Evolutionary conservation across 92 coral and sea anemone species (phyloP), one percentile per base, ranked within the genome.

Genomic region (Epizoanthus scotinus): DNA sequence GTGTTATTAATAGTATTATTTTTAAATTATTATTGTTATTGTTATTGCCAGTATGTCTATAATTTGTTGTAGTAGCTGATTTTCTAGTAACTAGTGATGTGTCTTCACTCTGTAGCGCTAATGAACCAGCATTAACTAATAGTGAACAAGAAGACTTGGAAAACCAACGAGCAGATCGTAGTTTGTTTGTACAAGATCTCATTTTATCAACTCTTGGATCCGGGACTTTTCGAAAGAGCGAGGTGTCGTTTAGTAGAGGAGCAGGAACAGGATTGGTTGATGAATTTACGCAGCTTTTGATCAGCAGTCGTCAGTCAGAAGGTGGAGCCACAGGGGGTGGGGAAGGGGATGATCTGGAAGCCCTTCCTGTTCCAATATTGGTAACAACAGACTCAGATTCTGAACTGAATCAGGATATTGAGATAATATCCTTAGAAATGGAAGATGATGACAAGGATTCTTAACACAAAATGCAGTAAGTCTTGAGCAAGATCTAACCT

Each of bases 141-240:
- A 84, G 91, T 20, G 99, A 95, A 27, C 95, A 93, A 70, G 94
- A 90, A 61, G 87, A 79, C 25, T 87, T 95, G 40, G 99, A 95
- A 86, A 86, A 79, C 78, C 89, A 90, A 56, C 87, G 99, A 31
- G 97, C 94, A 42, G 94, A 93, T 77, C 88, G 99, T 27, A 89
- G 98, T 71, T 83, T 93, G 71, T 95, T 95, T 84, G 99, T 95
- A 19, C 99, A 95, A 89, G 99, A 95, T 89, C 94, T 95, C 38
- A 89, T 93, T 73, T 83, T 95, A 42, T 95, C 99, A 21, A 95
- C 98, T 13, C 96, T 95, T 52, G 98, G 94, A 20, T 85, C 94
- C 18, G 86, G 89, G 62, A 83, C 90, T 14, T 82, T 92, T 29
- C 87, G 88, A 66, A 89, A 89, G 42, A 78, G 88, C 67, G 72